Conservation (phyloP, 2,797 vertebrate genomes). For the Loriculus beryllinus region DNA sequence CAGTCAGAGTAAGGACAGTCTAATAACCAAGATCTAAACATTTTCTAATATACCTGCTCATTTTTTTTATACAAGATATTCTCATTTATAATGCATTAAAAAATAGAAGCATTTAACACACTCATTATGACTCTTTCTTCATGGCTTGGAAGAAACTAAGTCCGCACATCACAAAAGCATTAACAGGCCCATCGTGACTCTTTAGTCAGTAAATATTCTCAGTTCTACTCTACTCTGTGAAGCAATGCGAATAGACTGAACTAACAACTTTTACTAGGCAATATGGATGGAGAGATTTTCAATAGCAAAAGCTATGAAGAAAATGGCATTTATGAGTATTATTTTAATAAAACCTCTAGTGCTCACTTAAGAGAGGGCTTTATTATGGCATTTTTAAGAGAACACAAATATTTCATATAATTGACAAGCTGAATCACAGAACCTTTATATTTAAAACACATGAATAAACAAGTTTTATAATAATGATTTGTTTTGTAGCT, state of each 20-base stretch:
- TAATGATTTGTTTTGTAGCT: neutral
- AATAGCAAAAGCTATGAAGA: neutral
- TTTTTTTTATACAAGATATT: neutral
- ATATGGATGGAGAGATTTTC: neutral
- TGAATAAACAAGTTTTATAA: neutral
- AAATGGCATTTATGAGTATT: neutral
- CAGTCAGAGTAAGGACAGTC: neutral
- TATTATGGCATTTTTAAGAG: neutral
- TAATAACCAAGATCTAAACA: neutral
- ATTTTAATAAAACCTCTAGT: neutral
- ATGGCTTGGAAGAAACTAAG: neutral
- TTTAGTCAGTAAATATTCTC: neutral
- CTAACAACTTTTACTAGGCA: neutral
- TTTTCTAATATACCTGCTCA: neutral
- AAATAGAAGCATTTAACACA: neutral
- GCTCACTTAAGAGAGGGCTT: neutral
- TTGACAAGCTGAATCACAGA: neutral
- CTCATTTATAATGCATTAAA: neutral
- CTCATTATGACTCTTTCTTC: neutral
- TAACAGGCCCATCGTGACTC: neutral
- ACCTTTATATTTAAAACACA: neutral
- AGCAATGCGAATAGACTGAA: neutral
- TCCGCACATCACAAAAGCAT: neutral
- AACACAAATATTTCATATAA: conserved; percentile 17
- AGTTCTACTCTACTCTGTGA: neutral